Base-by-base conservation (phyloP, 1,140 invertebrate species). In the Octopus sinensis region DNA sequence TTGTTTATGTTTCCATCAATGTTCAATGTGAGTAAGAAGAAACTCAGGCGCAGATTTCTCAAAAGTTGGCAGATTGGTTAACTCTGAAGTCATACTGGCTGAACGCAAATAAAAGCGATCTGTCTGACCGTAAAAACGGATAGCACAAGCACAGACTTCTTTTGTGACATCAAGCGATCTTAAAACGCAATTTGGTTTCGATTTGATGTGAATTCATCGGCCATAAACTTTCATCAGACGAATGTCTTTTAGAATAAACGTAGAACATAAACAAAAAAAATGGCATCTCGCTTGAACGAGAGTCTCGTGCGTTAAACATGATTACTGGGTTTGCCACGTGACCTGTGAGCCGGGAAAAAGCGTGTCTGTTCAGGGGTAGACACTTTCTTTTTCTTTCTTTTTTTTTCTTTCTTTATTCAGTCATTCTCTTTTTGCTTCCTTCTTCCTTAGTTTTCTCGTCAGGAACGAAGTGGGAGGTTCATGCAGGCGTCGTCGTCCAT, bases 171-270 rank as follows among this genome's bases (percentile, higher is more conserved):
- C 7, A 13, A 7, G 68, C 68, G 68, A 73, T 73, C 68, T 73
- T 73, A 73, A 73, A 73, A 73, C 68, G 68, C 68, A 73, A 73
- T 73, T 73, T 73, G 7, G 68, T 17, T 73, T 73, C 68, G 68
- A 73, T 73, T 23, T 73, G 68, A 73, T 73, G 68, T 12, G 13
- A 73, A 73, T 73, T 73, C 68, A 73, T 73, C 30, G 68, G 68
- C 13, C 68, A 73, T 73, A 73, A 73, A 73, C 68, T 17, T 13
- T 73, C 68, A 73, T 73, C 68, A 73, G 68, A 73, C 68, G 30
- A 23, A 13, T 73, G 68, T 73, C 68, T 73, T 6, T 6, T 73
- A n/a, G 68, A 73, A 73, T 73, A 13, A 73, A 73, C 30, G 17
- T 13, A 23, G 5, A 13, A 23, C 68, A 23, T 73, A 73, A 73